Percentiles rank a stretch among this genome's conserved stretches.
Evolutionary conservation across 2,888 invertebrate species (phyloP).

Genomic region (Parochlus steinenii): DNA sequence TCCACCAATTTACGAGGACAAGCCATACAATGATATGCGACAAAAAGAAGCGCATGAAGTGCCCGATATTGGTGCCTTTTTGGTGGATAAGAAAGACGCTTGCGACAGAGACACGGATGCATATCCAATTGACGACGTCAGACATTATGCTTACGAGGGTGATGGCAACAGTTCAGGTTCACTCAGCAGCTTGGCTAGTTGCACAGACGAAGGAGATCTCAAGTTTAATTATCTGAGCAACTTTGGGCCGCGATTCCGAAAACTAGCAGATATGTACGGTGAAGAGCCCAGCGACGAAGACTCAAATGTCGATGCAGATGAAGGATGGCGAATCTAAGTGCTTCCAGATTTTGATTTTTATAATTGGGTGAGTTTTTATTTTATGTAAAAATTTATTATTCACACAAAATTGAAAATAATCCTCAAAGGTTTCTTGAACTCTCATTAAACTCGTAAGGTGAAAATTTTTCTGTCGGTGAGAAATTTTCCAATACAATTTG

Average conservation of each 20-base stretch:
- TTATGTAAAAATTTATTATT: no score
- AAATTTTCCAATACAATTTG: no score
- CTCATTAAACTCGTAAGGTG: no score
- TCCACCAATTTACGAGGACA: conserved; percentile 30
- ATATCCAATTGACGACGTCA: conserved; percentile 87
- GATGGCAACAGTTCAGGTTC: conserved; percentile 88
- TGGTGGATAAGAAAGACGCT: conserved; percentile 75
- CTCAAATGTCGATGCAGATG: conserved; percentile 55
- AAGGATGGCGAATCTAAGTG: conserved; percentile 62
- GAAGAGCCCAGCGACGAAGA: conserved; percentile 72
- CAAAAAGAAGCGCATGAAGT: conserved; percentile 37
- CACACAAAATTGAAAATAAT: no score
- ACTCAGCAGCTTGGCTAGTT: conserved; percentile 79
- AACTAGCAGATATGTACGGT: conserved; percentile 88
- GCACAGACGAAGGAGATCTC: conserved; percentile 83
- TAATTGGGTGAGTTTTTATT: no score
- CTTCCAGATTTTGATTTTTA: no score
- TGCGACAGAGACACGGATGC: conserved; percentile 86
- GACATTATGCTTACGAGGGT: conserved; percentile 96
- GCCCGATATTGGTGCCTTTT: conserved; percentile 77
- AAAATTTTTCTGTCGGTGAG: no score
- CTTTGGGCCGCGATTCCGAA: conserved; percentile 91
- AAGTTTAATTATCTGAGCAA: conserved; percentile 89
- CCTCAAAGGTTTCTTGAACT: no score
- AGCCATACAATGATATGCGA: conserved; percentile 28